These are phyloP conservation scores for Stegastes partitus DNA, from an alignment of 2,113 vertebrate species.

Conservation along the genomic window DNA sequence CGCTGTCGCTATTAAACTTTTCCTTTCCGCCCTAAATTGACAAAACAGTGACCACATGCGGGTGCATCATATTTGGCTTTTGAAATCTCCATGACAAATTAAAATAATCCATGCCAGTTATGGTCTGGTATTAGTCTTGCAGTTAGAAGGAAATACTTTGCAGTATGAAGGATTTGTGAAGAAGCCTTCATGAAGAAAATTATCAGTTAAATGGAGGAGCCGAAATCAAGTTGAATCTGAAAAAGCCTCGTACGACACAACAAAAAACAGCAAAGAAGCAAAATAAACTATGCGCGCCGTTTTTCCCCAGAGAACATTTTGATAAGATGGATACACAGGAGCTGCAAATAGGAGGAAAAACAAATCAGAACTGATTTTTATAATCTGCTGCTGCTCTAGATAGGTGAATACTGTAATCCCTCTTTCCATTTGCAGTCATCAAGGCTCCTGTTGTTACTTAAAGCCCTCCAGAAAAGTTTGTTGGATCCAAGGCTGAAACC, in stretches of 20 bases:
- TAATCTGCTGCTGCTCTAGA: slow-evolving; percentile 1
- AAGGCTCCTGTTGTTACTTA: slow-evolving; percentile 15
- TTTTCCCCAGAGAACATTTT: too few species aligned
- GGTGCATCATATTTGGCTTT: slow-evolving; percentile 2
- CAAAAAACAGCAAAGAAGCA: too few species aligned
- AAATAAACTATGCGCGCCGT: too few species aligned
- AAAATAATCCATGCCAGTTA: background rate
- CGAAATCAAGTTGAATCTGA: too few species aligned
- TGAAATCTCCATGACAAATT: background rate
- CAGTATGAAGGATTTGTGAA: background rate
- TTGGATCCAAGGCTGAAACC: slow-evolving; percentile 28
- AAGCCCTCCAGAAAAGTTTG: slow-evolving; percentile 26
- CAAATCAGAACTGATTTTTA: background rate
- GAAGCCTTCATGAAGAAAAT: background rate
- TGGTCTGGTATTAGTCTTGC: background rate
- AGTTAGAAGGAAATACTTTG: background rate
- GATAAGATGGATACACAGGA: background rate
- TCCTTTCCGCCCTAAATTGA: background rate
- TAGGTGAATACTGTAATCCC: slow-evolving; percentile 5
- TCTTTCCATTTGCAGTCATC: slow-evolving; percentile 5
- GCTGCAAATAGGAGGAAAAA: background rate
- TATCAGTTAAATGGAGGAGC: background rate
- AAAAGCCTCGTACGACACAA: too few species aligned
- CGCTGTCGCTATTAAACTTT: background rate
- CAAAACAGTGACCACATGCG: background rate